Evolutionary conservation across 2,888 invertebrate genomes (phyloP), one percentile per base, ranked within the genome.

Genomic region (Eupithecia tripunctaria): DNA sequence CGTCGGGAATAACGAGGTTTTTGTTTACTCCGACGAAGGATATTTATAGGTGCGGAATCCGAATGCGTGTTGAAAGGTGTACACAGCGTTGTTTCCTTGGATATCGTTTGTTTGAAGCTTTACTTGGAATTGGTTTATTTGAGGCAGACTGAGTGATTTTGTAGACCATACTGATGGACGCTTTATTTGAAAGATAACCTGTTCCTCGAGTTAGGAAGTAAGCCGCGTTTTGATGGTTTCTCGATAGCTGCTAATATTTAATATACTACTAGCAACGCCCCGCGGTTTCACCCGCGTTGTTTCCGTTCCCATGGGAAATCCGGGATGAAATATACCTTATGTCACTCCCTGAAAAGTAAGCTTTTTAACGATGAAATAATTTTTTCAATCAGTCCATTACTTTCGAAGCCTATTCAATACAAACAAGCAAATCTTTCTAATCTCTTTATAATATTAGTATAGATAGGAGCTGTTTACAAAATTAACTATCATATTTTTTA

Each of bases 1-100:
- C 78, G 74, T 65, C 75, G 78, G 81, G 84, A 82, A 83, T 83
- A 82, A 78, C 82, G 80, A 81, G 79, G 78, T 78, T 79, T 79
- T 78, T 78, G 79, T 79, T 76, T 77, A 73, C 75, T 56, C 56
- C 68, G 38, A 60, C 29, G 43, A 47, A 29, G 63, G 67, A 36
- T 75, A 75, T 75, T 75, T 72, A 60, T 75, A 75, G 70, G 27
- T 38, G 25, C 21, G 64, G 38, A 64, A 36, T 36, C 64, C 32
- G 38, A 64, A 64, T 64, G 25, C 38, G 56, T 38, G 68, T 27
- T 43, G 68, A 68, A 59, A 68, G 59, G 68, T 64, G 64, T 36
- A 36, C 29, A 60, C 36, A 64, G 14, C 38, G 38, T 38, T 64
- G 25, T 41, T 64, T 64, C 21, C 25, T 21, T 7, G 21, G 21